Percentiles rank a stretch among this genome's conserved stretches.
Conservation (phyloP, 2,888 invertebrate genomes). For the Polydrusus cervinus region DNA sequence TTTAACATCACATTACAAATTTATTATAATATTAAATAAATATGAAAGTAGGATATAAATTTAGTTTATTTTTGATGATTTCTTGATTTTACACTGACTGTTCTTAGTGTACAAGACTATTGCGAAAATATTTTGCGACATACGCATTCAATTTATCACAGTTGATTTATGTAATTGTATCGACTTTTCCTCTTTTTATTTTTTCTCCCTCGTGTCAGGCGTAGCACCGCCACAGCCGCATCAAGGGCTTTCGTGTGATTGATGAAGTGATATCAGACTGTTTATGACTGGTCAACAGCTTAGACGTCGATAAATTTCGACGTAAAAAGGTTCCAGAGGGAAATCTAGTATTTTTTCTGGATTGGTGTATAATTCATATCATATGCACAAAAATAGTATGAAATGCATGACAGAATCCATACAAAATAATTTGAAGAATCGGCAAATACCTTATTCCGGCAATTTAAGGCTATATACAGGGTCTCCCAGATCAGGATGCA, state of each 20-base stretch:
- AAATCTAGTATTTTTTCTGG: constrained; percentile 47
- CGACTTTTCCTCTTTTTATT: constrained; percentile 64
- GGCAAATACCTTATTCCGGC: too few species aligned
- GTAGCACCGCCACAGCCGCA: constrained; percentile 49
- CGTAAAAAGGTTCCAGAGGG: constrained; percentile 54
- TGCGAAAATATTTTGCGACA: not conserved
- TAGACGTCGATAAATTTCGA: constrained; percentile 54
- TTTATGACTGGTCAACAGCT: constrained; percentile 63
- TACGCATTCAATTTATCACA: constrained; percentile 64
- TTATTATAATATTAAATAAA: too few species aligned
- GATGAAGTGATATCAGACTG: constrained; percentile 63
- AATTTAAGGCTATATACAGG: too few species aligned
- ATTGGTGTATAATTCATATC: not conserved
- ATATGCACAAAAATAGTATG: not conserved
- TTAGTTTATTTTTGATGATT: too few species aligned
- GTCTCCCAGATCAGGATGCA: too few species aligned
- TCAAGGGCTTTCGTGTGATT: constrained; percentile 61
- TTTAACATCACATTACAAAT: too few species aligned
- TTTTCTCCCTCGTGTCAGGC: constrained; percentile 46
- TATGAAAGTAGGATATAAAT: too few species aligned
- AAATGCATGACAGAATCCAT: too few species aligned
- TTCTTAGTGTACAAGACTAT: not conserved
- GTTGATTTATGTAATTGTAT: constrained; percentile 71
- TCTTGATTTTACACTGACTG: too few species aligned
- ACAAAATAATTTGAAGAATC: too few species aligned